phyloP scores from a whole-genome alignment of 2,113 vertebrate genomes.

The Stomatorhinus ivindoensis region DNA sequence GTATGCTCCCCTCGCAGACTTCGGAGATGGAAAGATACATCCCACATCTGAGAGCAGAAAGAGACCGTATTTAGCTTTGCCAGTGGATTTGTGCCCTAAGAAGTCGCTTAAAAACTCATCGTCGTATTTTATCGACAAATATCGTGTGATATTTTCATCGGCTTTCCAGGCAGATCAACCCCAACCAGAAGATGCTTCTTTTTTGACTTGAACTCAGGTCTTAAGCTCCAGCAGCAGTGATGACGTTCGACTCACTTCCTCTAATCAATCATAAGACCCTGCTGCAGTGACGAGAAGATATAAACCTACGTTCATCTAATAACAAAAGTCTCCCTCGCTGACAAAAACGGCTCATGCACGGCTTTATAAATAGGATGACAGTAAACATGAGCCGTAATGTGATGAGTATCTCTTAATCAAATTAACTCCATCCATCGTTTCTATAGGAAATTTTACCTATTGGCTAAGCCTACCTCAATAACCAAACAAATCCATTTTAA shows the following conservation, averaged over 20 bases:
- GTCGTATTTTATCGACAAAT: not conserved
- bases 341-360: not conserved
- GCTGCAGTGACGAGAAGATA: not conserved
- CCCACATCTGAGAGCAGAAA: not conserved
- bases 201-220: not conserved
- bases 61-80: not conserved
- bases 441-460: not conserved
- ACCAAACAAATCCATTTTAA: not conserved
- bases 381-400: not conserved
- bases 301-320: not conserved
- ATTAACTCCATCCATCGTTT: not conserved
- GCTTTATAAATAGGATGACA: not conserved
- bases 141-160: not conserved
- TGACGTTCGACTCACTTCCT: not conserved
- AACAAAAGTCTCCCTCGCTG: not conserved
- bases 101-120: not conserved
- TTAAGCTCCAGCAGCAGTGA: not conserved
- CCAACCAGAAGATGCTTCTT: not conserved
- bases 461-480: not conserved
- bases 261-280: not conserved
- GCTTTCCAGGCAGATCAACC: not conserved
- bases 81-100: not conserved
- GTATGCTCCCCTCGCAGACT: conserved; percentile 26
- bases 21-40: not conserved
- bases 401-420: not conserved